A percentile compares a stretch with the other conserved stretches of the same genome.
Evolutionary conservation across 2,113 vertebrate genomes (phyloP).

Genomic region (Etia nguti): DNA sequence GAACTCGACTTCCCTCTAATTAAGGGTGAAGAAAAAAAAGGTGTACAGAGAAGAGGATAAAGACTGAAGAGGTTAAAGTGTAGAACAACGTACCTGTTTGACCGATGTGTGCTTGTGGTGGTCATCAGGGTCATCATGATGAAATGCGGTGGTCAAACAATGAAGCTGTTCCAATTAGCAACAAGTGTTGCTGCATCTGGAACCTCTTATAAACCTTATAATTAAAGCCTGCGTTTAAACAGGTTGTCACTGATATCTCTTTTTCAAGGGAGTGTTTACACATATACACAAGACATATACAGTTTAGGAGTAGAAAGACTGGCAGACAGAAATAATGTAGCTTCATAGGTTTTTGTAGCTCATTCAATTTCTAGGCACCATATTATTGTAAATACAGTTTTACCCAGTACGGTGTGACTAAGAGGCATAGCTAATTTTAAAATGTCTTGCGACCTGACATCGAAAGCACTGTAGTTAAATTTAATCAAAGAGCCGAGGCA

Average conservation of each 20-base stretch:
- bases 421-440: not conserved
- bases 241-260: not conserved
- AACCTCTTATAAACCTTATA: not conserved
- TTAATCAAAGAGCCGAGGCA: not conserved
- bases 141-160: not conserved
- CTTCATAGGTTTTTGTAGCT: not conserved
- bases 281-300: not conserved
- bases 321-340: not conserved
- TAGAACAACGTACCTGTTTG: not conserved
- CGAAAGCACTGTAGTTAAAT: not conserved
- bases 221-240: not conserved
- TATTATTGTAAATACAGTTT: not conserved
- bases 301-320: not conserved
- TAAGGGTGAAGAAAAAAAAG: not conserved
- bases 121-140: not conserved
- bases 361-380: not conserved
- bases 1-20: rapidly evolving
- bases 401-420: not conserved
- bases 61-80: not conserved
- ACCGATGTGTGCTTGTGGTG: not conserved
- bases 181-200: not conserved
- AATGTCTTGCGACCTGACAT: not conserved
- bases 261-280: not conserved
- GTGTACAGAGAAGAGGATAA: not conserved
- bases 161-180: not conserved